Evolutionary conservation across 2,797 vertebrate genomes (phyloP).

Genomic region (Glossophaga mutica): DNA sequence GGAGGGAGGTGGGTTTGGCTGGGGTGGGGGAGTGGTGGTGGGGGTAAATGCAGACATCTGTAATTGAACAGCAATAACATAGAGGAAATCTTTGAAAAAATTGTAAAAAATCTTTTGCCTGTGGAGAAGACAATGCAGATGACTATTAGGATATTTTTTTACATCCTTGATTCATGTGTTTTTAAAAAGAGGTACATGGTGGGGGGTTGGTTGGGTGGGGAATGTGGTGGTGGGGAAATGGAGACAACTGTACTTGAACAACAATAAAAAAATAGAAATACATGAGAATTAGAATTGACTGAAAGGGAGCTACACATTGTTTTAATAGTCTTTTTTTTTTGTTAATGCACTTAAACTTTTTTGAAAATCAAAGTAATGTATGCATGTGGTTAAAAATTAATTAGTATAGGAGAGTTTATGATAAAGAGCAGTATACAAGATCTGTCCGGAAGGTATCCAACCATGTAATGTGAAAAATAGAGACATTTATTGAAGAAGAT

Average conservation of each 20-base stretch:
- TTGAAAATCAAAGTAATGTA: neutral
- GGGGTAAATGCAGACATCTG: too few species aligned
- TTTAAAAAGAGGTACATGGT: neutral
- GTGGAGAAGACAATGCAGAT: constrained; percentile 52
- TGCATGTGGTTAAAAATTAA: neutral
- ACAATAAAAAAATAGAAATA: neutral
- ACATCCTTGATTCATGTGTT: constrained; percentile 29
- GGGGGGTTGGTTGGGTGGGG: too few species aligned
- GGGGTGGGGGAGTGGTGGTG: too few species aligned
- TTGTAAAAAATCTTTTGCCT: constrained; percentile 50
- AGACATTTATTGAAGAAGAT: too few species aligned
- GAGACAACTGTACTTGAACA: too few species aligned
- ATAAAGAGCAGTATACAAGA: neutral
- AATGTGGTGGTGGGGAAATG: too few species aligned
- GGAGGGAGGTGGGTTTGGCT: too few species aligned
- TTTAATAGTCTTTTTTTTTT: neutral
- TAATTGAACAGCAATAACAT: too few species aligned
- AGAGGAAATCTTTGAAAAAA: constrained; percentile 62
- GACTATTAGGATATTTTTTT: constrained; percentile 23
- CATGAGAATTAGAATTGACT: neutral
- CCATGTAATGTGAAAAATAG: too few species aligned
- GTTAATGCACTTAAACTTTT: neutral
- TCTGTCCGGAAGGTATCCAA: too few species aligned
- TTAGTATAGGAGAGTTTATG: neutral
- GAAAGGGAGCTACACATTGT: neutral